phyloP scores from a whole-genome alignment of 2,113 vertebrate species.

The Tautogolabrus adspersus region DNA sequence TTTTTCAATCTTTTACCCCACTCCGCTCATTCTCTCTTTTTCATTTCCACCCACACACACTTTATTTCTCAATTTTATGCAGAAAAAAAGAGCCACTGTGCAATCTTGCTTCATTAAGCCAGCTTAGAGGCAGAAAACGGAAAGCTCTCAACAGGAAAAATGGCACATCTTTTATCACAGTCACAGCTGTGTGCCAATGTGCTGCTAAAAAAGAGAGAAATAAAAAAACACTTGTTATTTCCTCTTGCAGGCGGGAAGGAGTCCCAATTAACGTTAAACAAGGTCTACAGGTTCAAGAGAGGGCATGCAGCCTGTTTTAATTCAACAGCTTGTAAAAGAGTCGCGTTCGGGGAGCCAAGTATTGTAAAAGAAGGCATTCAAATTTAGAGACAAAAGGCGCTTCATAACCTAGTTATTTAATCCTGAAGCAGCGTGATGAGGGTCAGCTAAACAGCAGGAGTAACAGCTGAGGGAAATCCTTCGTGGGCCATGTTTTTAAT shows the following conservation, averaged over 20 bases:
- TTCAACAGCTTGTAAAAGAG: constrained; percentile 36
- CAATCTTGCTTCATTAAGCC: constrained; percentile 53
- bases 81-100: not conserved
- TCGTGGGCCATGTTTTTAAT: constrained; percentile 42
- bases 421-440: constrained; percentile 15
- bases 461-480: constrained; percentile 54
- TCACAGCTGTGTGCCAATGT: constrained; percentile 15
- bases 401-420: constrained; percentile 50
- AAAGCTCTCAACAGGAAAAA: constrained; percentile 43
- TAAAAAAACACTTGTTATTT: constrained; percentile 32
- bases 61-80: constrained; percentile 9
- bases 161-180: constrained; percentile 17
- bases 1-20: constrained; percentile 19
- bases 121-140: constrained; percentile 41
- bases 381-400: constrained; percentile 34
- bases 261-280: constrained; percentile 61
- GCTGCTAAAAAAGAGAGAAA: constrained; percentile 14
- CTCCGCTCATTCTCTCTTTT: not conserved
- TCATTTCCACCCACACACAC: not conserved
- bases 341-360: constrained; percentile 28
- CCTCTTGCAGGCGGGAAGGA: constrained; percentile 26
- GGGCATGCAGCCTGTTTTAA: constrained; percentile 39
- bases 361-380: constrained; percentile 31
- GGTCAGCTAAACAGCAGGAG: constrained; percentile 52
- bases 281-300: constrained; percentile 59